phyloP scores from a whole-genome alignment of 2,888 invertebrate species.

The Nudaria mundana region DNA sequence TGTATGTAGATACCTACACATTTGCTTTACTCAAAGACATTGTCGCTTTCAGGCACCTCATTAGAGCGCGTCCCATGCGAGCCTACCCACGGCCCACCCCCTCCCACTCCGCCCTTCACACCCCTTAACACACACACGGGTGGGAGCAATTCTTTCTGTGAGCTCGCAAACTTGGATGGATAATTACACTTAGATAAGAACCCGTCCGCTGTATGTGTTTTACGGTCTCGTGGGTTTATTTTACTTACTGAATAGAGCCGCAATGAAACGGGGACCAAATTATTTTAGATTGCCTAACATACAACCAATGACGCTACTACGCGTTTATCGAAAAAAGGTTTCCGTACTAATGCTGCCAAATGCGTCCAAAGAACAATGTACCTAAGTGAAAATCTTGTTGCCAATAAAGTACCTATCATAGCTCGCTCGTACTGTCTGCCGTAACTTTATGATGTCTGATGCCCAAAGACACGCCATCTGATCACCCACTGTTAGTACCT shows the following conservation, averaged over 20 bases:
- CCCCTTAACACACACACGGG: slow-evolving; percentile 47
- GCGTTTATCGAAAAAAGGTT: slow-evolving; percentile 3
- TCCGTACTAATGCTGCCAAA: slow-evolving; percentile 9
- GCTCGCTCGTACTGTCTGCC: slow-evolving; percentile 14
- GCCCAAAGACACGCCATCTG: slow-evolving; percentile 20
- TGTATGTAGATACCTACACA: slow-evolving; percentile 76
- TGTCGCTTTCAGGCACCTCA: slow-evolving; percentile 82
- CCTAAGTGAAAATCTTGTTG: slow-evolving; percentile 17
- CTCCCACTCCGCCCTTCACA: slow-evolving; percentile 24
- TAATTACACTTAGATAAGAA: slow-evolving; percentile 77
- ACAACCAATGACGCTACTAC: slow-evolving; percentile 5
- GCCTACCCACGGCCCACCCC: slow-evolving; percentile 58
- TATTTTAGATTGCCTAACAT: slow-evolving; percentile 8
- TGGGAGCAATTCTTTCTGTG: slow-evolving; percentile 74
- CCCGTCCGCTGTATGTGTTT: slow-evolving; percentile 54
- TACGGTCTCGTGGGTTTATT: slow-evolving; percentile 32
- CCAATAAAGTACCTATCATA: slow-evolving; percentile 24
- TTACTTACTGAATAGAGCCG: slow-evolving; percentile 25
- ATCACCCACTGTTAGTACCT: slow-evolving; percentile 28
- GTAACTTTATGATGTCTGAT: slow-evolving; percentile 25
- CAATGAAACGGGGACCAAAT: slow-evolving; percentile 17
- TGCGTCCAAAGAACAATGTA: slow-evolving; percentile 14
- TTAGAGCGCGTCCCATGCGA: slow-evolving; percentile 81
- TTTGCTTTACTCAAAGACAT: slow-evolving; percentile 81
- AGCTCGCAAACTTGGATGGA: slow-evolving; percentile 75